phyloP scores from a whole-genome alignment of 2,113 vertebrate species.

The Clinocottus analis region DNA sequence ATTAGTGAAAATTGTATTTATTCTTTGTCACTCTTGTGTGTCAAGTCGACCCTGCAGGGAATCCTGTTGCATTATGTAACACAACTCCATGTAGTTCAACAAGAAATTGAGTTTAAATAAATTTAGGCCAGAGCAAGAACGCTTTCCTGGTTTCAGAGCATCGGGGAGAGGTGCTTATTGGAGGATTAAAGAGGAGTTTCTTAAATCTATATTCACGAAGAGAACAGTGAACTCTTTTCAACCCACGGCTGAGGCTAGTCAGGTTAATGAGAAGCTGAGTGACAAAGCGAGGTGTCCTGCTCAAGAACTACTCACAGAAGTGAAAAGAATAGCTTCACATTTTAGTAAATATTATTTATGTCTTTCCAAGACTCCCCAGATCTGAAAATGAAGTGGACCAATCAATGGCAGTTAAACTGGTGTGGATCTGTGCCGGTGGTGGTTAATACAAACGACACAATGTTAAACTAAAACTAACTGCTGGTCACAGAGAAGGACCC shows the following conservation, averaged over 20 bases:
- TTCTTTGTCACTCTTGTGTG: conserved; percentile 20
- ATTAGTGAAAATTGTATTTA: conserved; percentile 11
- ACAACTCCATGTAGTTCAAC: conserved; percentile 18
- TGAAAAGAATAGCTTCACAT: neutral
- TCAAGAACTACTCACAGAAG: neutral
- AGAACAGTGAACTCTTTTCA: conserved; percentile 28
- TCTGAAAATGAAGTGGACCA: neutral
- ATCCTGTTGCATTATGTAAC: conserved; percentile 48
- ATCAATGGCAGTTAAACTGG: neutral
- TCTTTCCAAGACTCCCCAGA: neutral
- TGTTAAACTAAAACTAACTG: neutral
- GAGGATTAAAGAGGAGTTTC: conserved; percentile 40
- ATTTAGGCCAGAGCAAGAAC: conserved; percentile 43
- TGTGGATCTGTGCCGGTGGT: neutral
- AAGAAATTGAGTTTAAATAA: conserved; percentile 4
- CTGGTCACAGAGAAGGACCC: neutral
- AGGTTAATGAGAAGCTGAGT: neutral
- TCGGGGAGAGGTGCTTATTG: conserved; percentile 24
- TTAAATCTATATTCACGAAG: conserved; percentile 29
- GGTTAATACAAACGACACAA: neutral
- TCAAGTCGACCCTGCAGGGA: conserved; percentile 25
- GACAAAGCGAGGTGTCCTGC: neutral
- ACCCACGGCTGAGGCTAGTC: neutral
- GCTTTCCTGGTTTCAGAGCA: conserved; percentile 18
- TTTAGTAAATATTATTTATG: neutral